Evolutionary conservation across 1,140 invertebrate genomes (phyloP), one percentile per base, ranked within the genome.

Genomic region (Camponotus floridanus): DNA sequence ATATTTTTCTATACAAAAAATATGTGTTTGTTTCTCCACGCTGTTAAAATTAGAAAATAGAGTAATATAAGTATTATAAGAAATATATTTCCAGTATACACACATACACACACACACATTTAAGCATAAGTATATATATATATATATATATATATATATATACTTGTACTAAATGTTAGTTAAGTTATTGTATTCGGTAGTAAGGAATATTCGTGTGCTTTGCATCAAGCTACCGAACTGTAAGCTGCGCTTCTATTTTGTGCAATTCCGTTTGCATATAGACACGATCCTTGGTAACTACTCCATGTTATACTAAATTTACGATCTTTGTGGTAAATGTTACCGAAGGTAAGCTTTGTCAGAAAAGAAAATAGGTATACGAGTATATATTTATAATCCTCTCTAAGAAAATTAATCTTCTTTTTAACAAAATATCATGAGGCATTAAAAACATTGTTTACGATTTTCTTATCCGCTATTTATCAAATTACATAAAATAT

Each of bases 171-270:
- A 68, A 80, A 89, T 88, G 79, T 89, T 74, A 71, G 59, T 89
- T 79, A 84, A 89, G 79, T 86, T 89, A 89, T 89, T 83, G 87
- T 86, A 85, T 74, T 78, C 81, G 78, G 76, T 73, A 62, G 84
- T 86, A 89, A 88, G 87, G 74, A 88, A 79, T 89, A 81, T 79
- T 89, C 71, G 78, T 78, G 87, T 89, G 84, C 76, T 88, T 86
- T 80, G 73, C 88, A 89, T 89, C 88, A 76, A 86, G 65, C 87
- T 73, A 89, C 86, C 88, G 71, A 89, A 88, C 76, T 89, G 80
- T 78, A 89, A 89, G 87, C 88, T 89, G 85, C 87, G 88, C 87
- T 86, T 89, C 88, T 87, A 89, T 89, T 89, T 89, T 89, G 45
- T 73, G 87, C 88, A 86, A 89, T 89, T 89, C 87, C 85, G 85